These are phyloP conservation scores for Coptodon bakossiorum DNA, from an alignment of 2,113 vertebrate genomes.

Conservation along the genomic window DNA sequence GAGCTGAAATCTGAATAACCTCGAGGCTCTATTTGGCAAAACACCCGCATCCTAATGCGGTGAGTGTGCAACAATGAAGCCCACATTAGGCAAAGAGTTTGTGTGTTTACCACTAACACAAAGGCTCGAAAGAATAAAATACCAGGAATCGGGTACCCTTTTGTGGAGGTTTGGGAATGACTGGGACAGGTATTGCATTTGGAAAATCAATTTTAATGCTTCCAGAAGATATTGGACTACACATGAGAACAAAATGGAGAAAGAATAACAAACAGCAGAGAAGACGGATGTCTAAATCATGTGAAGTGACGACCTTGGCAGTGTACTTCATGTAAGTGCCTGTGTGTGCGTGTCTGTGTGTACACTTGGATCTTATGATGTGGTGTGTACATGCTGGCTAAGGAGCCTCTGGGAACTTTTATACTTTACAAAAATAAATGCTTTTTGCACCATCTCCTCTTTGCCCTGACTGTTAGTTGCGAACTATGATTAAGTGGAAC, in stretches of 20 bases:
- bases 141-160: background rate
- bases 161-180: background rate
- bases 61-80: background rate
- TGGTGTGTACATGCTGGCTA: background rate
- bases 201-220: background rate
- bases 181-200: background rate
- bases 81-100: background rate
- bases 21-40: background rate
- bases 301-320: background rate
- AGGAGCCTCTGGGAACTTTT: background rate
- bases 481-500: background rate
- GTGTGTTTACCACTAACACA: background rate
- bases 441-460: background rate
- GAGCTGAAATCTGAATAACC: constrained; percentile 15
- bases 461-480: background rate
- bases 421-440: background rate
- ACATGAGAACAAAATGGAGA: background rate
- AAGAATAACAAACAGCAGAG: background rate
- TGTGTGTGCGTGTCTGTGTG: background rate
- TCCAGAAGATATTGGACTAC: background rate
- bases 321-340: background rate
- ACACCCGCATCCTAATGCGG: background rate
- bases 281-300: background rate
- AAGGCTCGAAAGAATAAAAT: background rate
- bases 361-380: background rate